These are phyloP conservation scores for Pinctada fucata DNA, from an alignment of 2,888 invertebrate genomes.

Conservation along the genomic window DNA sequence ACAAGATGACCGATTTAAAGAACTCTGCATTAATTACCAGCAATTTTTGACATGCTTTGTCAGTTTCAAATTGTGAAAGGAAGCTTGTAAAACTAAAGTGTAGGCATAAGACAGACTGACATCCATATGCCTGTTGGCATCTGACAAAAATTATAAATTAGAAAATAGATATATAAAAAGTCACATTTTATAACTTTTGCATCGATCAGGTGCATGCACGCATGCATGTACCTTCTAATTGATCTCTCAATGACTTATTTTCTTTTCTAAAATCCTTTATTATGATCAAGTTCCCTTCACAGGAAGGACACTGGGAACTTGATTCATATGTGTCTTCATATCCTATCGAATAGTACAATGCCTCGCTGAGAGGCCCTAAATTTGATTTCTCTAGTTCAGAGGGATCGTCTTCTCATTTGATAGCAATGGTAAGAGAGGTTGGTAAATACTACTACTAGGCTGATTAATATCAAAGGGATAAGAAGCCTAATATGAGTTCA, in stretches of 20 bases:
- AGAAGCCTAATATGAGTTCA: too few species aligned
- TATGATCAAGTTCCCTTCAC: background rate
- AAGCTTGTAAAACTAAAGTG: background rate
- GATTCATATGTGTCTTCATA: background rate
- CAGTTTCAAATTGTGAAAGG: background rate
- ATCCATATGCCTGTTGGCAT: background rate
- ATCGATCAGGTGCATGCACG: too few species aligned
- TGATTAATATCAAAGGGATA: too few species aligned
- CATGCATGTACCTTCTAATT: constrained; percentile 5
- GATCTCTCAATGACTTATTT: constrained; percentile 5
- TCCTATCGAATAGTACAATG: background rate
- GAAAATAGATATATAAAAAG: background rate
- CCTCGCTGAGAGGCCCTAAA: too few species aligned
- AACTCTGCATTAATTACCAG: background rate
- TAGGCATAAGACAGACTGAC: background rate
- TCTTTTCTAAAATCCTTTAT: constrained; percentile 9
- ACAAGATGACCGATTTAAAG: background rate
- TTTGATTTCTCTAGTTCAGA: too few species aligned
- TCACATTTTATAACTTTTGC: too few species aligned
- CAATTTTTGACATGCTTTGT: background rate
- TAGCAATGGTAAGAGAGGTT: too few species aligned
- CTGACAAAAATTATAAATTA: background rate
- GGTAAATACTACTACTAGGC: too few species aligned
- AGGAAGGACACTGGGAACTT: background rate
- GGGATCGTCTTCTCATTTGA: too few species aligned